Evolutionary conservation across 2,113 vertebrate genomes (phyloP).

Genomic region (Pseudorectes ferrugineus): DNA sequence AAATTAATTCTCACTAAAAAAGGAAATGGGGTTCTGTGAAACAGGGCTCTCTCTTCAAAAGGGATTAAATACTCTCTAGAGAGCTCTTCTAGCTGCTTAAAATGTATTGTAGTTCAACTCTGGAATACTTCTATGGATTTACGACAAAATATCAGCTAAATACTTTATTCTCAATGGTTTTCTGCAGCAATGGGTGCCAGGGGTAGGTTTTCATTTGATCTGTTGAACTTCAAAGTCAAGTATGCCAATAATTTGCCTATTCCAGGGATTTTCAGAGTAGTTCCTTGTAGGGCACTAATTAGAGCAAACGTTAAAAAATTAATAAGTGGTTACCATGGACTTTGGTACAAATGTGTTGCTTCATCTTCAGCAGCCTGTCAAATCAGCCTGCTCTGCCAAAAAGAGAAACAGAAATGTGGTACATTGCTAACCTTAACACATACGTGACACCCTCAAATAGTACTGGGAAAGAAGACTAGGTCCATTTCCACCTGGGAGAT

Average conservation of each 20-base stretch:
- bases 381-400: constrained; percentile 61
- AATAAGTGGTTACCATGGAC: constrained; percentile 62
- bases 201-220: neutral
- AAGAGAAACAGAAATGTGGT: neutral
- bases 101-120: neutral
- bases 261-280: neutral
- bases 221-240: neutral
- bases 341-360: constrained; percentile 69
- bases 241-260: neutral
- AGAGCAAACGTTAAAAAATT: neutral
- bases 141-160: neutral
- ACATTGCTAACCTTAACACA: neutral
- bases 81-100: neutral
- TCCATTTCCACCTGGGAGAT: neutral
- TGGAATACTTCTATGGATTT: neutral
- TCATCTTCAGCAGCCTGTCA: constrained; percentile 50
- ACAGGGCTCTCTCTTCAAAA: neutral
- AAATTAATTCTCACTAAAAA: constrained; percentile 4
- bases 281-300: neutral
- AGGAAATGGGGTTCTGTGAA: neutral
- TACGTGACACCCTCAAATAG: accelerated
- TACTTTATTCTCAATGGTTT: neutral
- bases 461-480: neutral
- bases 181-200: neutral
- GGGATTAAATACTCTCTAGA: neutral